Percentiles rank a stretch among this genome's conserved stretches.
These are phyloP conservation scores for Heterodera schachtii DNA, from an alignment of 1,140 invertebrate species.

Conservation along the genomic window DNA sequence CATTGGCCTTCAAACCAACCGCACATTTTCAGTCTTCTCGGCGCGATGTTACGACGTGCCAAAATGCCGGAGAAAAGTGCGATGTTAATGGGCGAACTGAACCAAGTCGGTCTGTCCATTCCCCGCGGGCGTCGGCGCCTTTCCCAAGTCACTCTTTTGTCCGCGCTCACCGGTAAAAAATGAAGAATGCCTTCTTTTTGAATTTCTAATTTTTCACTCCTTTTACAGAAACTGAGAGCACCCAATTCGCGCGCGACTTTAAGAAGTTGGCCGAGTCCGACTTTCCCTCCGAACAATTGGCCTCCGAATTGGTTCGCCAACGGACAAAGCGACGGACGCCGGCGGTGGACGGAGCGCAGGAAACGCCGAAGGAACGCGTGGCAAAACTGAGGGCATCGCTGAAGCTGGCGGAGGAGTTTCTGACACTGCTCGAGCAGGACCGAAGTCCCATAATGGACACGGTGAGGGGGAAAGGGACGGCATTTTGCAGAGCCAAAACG, in stretches of 20 bases:
- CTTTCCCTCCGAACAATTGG: constrained; percentile 45
- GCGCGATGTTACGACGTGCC: constrained; percentile 48
- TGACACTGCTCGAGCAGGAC: constrained; percentile 40
- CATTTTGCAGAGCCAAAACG: no score
- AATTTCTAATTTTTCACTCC: neutral
- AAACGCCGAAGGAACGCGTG: constrained; percentile 10
- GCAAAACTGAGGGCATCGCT: constrained; percentile 28
- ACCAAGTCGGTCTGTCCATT: constrained; percentile 51
- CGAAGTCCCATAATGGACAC: constrained; percentile 42
- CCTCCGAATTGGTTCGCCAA: constrained; percentile 25
- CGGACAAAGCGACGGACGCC: neutral
- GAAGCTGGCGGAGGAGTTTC: constrained; percentile 29
- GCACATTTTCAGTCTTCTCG: constrained; percentile 33
- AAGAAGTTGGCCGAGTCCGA: constrained; percentile 48
- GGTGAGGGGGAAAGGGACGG: constrained; percentile 7
- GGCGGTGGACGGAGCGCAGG: neutral
- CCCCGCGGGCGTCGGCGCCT: constrained; percentile 49
- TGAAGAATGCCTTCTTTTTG: neutral
- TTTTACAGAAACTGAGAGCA: constrained; percentile 37
- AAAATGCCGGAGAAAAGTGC: constrained; percentile 59
- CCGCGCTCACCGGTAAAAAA: constrained; percentile 47
- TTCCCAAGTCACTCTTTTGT: constrained; percentile 52
- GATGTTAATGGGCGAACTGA: constrained; percentile 45
- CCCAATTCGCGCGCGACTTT: constrained; percentile 53
- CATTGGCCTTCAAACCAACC: neutral